These are phyloP conservation scores for Aphelenchoides fujianensis DNA, from an alignment of 1,140 invertebrate species.

Conservation along the genomic window DNA sequence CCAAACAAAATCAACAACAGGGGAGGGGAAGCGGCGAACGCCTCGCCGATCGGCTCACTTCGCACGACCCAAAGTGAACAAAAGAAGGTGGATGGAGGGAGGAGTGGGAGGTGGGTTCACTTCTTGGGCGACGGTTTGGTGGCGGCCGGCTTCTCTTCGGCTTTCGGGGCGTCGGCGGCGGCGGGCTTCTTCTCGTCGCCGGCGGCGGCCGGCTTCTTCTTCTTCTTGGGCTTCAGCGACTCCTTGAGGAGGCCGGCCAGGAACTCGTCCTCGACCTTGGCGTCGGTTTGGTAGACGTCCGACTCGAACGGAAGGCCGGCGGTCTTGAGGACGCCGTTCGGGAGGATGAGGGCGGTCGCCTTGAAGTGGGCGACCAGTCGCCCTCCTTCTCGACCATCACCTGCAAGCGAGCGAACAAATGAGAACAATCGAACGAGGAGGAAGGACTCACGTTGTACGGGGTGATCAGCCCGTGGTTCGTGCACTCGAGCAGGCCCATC, in stretches of 20 bases:
- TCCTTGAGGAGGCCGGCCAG: constrained; percentile 64
- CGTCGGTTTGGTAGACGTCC: constrained; percentile 76
- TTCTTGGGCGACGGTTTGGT: too few species aligned
- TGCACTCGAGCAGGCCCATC: constrained; percentile 95
- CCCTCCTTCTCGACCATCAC: constrained; percentile 64
- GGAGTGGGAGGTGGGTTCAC: too few species aligned
- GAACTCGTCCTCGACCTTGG: constrained; percentile 78
- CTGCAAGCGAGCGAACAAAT: constrained; percentile 35
- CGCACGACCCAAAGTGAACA: too few species aligned
- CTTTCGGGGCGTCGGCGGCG: too few species aligned
- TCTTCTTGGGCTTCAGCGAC: constrained; percentile 54
- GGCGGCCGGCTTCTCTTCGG: not conserved
- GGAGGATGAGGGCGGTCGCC: constrained; percentile 92
- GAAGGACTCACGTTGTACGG: constrained; percentile 77
- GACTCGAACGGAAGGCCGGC: constrained; percentile 85
- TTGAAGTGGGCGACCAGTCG: constrained; percentile 97
- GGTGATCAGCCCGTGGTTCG: constrained; percentile 93
- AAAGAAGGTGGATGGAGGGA: too few species aligned
- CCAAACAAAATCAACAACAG: too few species aligned
- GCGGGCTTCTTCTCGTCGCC: not conserved
- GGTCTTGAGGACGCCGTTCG: constrained; percentile 88
- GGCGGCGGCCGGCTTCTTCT: constrained; percentile 35
- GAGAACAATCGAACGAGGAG: too few species aligned
- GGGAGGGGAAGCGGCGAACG: too few species aligned
- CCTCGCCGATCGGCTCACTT: too few species aligned